Evolutionary conservation across 2,113 vertebrate genomes (phyloP).

Genomic region (Gymnobelideus leadbeateri): DNA sequence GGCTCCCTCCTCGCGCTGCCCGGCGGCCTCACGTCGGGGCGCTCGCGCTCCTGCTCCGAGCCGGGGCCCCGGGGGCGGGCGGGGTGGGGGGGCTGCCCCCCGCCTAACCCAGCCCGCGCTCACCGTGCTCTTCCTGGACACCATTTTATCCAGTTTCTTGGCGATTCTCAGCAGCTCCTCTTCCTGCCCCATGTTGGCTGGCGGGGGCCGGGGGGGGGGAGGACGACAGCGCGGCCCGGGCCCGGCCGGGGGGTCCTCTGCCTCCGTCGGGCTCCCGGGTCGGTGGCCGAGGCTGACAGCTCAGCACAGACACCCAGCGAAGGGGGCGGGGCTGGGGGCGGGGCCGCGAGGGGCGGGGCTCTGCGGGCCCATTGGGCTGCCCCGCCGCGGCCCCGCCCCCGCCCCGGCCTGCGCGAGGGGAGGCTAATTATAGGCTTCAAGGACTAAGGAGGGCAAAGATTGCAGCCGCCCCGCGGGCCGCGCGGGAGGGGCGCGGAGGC

Average conservation of each 20-base stretch:
- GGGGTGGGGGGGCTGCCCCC: background rate
- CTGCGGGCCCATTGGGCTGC: background rate
- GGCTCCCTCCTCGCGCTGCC: slow-evolving; percentile 5
- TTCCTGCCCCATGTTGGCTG: slow-evolving; percentile 89
- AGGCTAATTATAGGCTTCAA: slow-evolving; percentile 84
- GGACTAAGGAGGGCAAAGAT: slow-evolving; percentile 63
- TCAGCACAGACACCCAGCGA: background rate
- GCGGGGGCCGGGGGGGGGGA: slow-evolving; percentile 8
- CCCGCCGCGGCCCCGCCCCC: background rate
- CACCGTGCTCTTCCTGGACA: slow-evolving; percentile 95
- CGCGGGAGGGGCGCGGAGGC: background rate
- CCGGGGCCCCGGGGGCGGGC: background rate
- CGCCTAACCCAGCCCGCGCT: slow-evolving; percentile 72
- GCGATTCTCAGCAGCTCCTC: slow-evolving; percentile 93
- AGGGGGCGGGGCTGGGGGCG: background rate
- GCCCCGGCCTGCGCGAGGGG: slow-evolving; percentile 61
- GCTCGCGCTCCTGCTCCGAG: slow-evolving; percentile 28
- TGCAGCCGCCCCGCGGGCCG: slow-evolving; percentile 25
- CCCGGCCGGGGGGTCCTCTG: slow-evolving; percentile 3
- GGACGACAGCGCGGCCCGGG: background rate
- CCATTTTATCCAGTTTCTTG: slow-evolving; percentile 97
- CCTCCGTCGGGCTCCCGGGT: background rate
- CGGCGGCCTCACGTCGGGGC: background rate
- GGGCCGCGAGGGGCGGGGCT: background rate
- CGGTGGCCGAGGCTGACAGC: background rate